Percentiles rank a stretch among this genome's conserved stretches.
phyloP scores from a whole-genome alignment of 2,888 invertebrate species.

The Torymus texanus region DNA sequence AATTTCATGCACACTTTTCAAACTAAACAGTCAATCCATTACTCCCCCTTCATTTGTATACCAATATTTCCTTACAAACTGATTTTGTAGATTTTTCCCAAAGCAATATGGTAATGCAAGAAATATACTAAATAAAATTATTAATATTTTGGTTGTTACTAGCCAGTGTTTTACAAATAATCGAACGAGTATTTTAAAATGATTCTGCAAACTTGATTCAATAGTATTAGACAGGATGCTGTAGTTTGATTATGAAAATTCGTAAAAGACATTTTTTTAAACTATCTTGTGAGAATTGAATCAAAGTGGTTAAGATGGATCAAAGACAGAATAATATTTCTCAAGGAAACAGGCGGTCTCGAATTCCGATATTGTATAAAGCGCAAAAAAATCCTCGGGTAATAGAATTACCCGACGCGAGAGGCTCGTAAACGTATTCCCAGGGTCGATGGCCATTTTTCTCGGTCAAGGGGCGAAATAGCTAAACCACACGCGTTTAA shows the following conservation, averaged over 20 bases:
- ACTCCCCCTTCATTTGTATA: slow-evolving; percentile 32
- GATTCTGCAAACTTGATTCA: no score
- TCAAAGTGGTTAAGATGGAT: not conserved
- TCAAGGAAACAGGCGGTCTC: slow-evolving; percentile 59
- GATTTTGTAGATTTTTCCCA: not conserved
- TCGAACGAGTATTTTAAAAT: no score
- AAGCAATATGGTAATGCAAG: no score
- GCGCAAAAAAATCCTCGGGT: slow-evolving; percentile 71
- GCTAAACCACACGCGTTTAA: slow-evolving; percentile 71
- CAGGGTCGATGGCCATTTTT: slow-evolving; percentile 74
- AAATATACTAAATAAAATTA: no score
- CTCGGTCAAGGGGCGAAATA: slow-evolving; percentile 74
- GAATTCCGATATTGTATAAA: slow-evolving; percentile 67
- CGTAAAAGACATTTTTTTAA: not conserved
- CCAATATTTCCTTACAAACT: not conserved
- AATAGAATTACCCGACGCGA: slow-evolving; percentile 74
- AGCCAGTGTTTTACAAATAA: no score
- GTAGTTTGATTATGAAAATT: no score
- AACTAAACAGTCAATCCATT: slow-evolving; percentile 46
- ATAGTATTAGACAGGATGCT: no score
- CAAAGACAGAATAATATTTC: slow-evolving; percentile 18
- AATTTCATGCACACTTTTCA: slow-evolving; percentile 48
- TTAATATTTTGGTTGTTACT: no score
- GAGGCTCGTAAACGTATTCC: slow-evolving; percentile 75
- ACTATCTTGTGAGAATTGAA: not conserved